Conservation (phyloP, 2,797 vertebrate genomes). For the Mus caroli region DNA sequence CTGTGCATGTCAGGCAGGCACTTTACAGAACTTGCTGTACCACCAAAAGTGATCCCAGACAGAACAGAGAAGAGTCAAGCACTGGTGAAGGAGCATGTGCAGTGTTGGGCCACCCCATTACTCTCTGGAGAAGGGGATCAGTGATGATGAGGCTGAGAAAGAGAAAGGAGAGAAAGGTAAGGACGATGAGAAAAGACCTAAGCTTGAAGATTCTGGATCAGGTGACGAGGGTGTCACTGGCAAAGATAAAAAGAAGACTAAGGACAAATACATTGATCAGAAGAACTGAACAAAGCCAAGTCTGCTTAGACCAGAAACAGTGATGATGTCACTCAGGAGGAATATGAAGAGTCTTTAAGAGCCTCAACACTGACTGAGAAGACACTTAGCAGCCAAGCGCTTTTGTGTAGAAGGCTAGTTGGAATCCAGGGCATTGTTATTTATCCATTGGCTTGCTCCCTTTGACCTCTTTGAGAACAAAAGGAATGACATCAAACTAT, state of each 20-base stretch:
- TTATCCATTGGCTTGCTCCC: too few species aligned
- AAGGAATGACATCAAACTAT: neutral
- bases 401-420: neutral
- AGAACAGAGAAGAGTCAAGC: neutral
- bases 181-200: neutral
- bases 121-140: neutral
- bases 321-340: neutral
- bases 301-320: neutral
- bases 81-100: neutral
- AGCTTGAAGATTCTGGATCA: neutral
- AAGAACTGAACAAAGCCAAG: neutral
- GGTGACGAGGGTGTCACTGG: neutral
- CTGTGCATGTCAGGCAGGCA: neutral
- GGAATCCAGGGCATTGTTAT: neutral
- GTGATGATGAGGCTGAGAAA: neutral
- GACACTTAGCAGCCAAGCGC: neutral
- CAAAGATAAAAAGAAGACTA: neutral
- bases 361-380: neutral
- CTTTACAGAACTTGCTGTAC: neutral
- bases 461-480: neutral
- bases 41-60: neutral
- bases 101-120: neutral
- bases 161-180: neutral
- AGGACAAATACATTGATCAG: neutral
- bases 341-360: neutral